phyloP scores from a whole-genome alignment of 2,113 vertebrate genomes.

The Origma solitaria region DNA sequence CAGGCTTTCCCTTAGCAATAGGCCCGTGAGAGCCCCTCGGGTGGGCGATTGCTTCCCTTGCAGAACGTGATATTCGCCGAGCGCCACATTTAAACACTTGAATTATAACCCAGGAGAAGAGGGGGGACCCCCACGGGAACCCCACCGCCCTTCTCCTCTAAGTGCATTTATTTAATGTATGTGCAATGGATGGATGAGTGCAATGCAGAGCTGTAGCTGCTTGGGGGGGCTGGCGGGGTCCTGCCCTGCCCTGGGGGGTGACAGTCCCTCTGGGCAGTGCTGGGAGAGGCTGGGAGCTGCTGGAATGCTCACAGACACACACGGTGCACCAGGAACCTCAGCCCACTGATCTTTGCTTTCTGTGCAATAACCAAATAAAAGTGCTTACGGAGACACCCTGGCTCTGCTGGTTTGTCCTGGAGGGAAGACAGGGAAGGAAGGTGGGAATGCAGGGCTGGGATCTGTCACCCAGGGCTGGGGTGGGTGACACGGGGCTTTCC shows the following conservation, averaged over 20 bases:
- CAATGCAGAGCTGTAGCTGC: constrained; percentile 67
- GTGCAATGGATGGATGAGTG: constrained; percentile 71
- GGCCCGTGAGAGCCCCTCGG: neutral
- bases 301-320: neutral
- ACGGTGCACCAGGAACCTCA: constrained; percentile 54
- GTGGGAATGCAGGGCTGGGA: neutral
- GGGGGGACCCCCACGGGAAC: neutral
- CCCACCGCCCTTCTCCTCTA: constrained; percentile 53
- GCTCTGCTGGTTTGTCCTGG: neutral
- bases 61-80: constrained; percentile 77
- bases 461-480: neutral
- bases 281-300: neutral
- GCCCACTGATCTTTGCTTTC: constrained; percentile 71
- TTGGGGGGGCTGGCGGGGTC: constrained; percentile 25
- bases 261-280: neutral
- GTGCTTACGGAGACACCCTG: constrained; percentile 58
- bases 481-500: rapidly evolving
- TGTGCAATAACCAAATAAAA: constrained; percentile 78
- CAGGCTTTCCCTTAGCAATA: constrained; percentile 62
- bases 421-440: neutral
- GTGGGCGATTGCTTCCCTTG: constrained; percentile 74
- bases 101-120: constrained; percentile 70
- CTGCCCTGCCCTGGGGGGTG: constrained; percentile 7
- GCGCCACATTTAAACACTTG: constrained; percentile 76
- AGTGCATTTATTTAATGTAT: constrained; percentile 85